A percentile compares a stretch with the other conserved stretches of the same genome.
phyloP scores from a whole-genome alignment of 2,113 vertebrate species.

The Orthochromis malagaraziensis region DNA sequence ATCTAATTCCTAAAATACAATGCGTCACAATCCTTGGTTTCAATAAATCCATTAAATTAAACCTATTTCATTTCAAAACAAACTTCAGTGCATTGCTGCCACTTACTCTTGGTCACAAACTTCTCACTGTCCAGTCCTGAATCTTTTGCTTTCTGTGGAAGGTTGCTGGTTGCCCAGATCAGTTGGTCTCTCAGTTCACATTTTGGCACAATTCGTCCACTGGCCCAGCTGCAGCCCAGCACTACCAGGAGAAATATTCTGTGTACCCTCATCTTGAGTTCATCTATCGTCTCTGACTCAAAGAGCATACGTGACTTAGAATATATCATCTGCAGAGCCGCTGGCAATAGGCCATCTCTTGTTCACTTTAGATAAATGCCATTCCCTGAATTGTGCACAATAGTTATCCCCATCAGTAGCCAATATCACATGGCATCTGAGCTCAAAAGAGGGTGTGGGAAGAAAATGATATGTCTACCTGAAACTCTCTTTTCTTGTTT shows the following conservation, averaged over 20 bases:
- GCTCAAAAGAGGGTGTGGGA: neutral
- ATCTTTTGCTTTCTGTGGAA: neutral
- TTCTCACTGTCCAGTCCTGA: neutral
- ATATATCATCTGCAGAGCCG: neutral
- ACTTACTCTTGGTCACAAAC: neutral
- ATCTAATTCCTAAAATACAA: neutral
- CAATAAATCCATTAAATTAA: neutral
- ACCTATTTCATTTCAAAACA: neutral
- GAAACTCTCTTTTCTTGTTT: neutral
- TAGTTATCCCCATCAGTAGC: neutral
- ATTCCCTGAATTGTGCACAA: neutral
- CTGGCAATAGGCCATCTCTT: neutral
- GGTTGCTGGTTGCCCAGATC: accelerated
- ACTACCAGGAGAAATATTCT: neutral
- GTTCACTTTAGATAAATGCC: neutral
- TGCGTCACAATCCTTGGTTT: neutral
- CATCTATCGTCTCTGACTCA: neutral
- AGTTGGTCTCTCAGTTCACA: neutral
- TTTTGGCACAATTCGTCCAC: neutral
- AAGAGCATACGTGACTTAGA: neutral
- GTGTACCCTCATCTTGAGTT: neutral
- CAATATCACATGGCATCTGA: neutral
- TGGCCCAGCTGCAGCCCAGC: neutral
- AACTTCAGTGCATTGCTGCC: neutral
- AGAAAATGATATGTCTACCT: neutral